Conservation (phyloP, 2,113 vertebrate genomes). For the Brachirus orientalis region DNA sequence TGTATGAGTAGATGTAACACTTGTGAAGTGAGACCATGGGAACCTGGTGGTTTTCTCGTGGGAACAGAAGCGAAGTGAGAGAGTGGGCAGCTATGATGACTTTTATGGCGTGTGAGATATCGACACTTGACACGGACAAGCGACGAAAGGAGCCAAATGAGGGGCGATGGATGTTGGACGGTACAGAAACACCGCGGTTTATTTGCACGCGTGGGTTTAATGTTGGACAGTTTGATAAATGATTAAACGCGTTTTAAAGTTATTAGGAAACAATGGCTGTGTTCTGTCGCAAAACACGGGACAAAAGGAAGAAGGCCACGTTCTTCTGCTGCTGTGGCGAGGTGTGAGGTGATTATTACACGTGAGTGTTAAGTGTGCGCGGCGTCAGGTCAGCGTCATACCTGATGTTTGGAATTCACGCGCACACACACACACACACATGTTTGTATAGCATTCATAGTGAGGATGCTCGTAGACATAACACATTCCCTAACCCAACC, state of each 20-base stretch:
- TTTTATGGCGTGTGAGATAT: slow-evolving; percentile 71
- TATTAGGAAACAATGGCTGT: too few species aligned
- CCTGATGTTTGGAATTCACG: slow-evolving; percentile 54
- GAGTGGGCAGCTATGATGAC: slow-evolving; percentile 33
- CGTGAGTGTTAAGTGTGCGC: slow-evolving; percentile 70
- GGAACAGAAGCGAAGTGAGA: slow-evolving; percentile 73
- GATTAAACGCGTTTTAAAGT: too few species aligned
- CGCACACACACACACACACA: background rate
- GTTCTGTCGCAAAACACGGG: background rate
- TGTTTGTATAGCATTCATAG: too few species aligned
- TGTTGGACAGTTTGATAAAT: too few species aligned
- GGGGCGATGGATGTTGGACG: background rate
- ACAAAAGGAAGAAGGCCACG: background rate
- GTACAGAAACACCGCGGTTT: background rate
- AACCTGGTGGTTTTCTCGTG: slow-evolving; percentile 56
- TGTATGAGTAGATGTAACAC: slow-evolving; percentile 9
- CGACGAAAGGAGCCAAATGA: slow-evolving; percentile 43
- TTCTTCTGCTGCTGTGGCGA: slow-evolving; percentile 1
- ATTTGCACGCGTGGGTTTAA: too few species aligned
- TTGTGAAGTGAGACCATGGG: slow-evolving; percentile 62
- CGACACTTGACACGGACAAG: slow-evolving; percentile 42
- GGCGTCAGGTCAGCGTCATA: slow-evolving; percentile 27
- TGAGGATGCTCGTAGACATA: too few species aligned
- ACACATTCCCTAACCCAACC: too few species aligned
- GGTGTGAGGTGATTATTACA: slow-evolving; percentile 52